Evolutionary conservation across 2,113 vertebrate species (phyloP).

Genomic region (Pogonocichla stellata): DNA sequence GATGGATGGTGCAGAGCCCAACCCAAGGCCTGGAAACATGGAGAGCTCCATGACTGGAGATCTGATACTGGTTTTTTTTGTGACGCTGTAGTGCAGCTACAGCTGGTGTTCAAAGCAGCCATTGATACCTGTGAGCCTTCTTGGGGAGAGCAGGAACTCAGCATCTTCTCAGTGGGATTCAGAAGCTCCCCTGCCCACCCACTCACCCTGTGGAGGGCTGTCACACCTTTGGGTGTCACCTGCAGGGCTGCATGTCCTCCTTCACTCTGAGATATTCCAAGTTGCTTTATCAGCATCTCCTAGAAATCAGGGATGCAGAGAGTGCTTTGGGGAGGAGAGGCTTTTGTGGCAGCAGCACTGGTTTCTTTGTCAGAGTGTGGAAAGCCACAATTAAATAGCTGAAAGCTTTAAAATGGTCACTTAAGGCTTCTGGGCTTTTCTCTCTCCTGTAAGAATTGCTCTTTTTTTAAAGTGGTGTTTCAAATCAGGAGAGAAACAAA

Average conservation of each 20-base stretch:
- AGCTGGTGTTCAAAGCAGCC: background rate
- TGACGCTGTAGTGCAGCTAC: background rate
- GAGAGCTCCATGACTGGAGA: background rate
- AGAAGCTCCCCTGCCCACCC: background rate
- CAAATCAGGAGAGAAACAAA: accelerated
- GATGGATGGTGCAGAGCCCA: background rate
- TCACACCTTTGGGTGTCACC: background rate
- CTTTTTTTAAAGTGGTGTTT: background rate
- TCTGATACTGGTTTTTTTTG: background rate
- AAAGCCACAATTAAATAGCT: constrained; percentile 47
- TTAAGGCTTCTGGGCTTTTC: background rate
- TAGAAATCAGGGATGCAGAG: background rate
- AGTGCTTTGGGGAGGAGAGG: background rate
- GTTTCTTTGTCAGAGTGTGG: background rate
- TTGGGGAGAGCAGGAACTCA: background rate
- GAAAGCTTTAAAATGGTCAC: constrained; percentile 24
- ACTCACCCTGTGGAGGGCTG: background rate
- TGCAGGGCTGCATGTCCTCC: background rate
- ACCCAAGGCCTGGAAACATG: accelerated
- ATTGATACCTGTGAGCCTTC: background rate
- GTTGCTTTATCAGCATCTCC: background rate
- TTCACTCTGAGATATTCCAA: background rate
- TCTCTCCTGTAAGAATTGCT: background rate
- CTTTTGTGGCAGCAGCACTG: background rate
- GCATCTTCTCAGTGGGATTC: background rate